Percentiles rank a stretch among this genome's conserved stretches.
phyloP scores from a whole-genome alignment of 2,113 vertebrate species.

The Halcyon senegalensis region DNA sequence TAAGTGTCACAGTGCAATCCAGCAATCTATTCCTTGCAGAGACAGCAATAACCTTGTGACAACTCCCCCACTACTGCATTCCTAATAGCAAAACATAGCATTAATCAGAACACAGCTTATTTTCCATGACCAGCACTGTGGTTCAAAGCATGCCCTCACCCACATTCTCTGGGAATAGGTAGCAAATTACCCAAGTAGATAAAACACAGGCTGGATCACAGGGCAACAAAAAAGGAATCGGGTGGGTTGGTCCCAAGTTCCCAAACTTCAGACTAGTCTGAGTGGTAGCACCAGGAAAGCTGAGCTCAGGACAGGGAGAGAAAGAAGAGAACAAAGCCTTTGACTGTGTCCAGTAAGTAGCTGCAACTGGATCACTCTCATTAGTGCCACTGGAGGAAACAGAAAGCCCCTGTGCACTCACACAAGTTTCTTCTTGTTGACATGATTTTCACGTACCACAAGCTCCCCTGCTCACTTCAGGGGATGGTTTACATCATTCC shows the following conservation, averaged over 20 bases:
- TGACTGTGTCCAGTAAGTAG: not conserved
- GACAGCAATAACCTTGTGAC: not conserved
- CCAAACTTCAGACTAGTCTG: not conserved
- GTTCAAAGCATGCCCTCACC: not conserved
- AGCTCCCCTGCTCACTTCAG: not conserved
- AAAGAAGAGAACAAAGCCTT: not conserved
- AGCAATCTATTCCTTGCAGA: not conserved
- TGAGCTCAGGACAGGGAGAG: not conserved
- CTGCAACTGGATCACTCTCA: not conserved
- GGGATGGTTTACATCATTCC: not conserved
- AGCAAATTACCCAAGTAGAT: not conserved
- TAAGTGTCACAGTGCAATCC: not conserved
- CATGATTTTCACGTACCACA: accelerated
- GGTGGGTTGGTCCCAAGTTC: not conserved
- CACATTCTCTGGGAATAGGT: not conserved
- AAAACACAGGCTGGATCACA: not conserved
- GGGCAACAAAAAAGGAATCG: not conserved
- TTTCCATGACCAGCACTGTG: not conserved
- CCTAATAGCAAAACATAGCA: not conserved
- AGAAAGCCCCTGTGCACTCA: not conserved
- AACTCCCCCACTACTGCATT: not conserved
- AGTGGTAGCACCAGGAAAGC: not conserved
- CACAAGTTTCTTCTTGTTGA: not conserved
- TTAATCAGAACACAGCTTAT: not conserved
- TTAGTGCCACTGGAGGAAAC: not conserved